phyloP scores from a whole-genome alignment of 2,888 invertebrate genomes.

The Synergus itoensis region DNA sequence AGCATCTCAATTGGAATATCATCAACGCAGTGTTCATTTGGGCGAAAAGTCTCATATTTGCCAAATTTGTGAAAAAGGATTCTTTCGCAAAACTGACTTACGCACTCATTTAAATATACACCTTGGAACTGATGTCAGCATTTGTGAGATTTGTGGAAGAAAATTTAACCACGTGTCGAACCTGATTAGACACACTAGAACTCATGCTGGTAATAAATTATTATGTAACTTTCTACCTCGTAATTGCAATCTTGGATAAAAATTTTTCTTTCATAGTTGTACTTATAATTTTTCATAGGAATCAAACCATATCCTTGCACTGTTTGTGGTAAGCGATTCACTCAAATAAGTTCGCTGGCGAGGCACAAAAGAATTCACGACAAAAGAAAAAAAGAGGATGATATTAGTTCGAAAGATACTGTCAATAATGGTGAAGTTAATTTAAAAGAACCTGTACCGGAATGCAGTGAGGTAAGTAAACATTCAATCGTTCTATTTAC shows the following conservation, averaged over 20 bases:
- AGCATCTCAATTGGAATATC: conserved; percentile 73
- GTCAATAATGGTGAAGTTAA: conserved; percentile 36
- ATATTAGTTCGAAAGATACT: conserved; percentile 22
- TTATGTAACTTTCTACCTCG: background rate
- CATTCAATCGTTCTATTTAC: background rate
- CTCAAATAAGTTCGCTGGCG: conserved; percentile 70
- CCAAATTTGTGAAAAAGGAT: conserved; percentile 73
- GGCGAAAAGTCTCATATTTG: conserved; percentile 73
- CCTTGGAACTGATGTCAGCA: conserved; percentile 74
- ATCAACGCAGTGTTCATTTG: conserved; percentile 70
- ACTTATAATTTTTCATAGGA: conserved; percentile 58
- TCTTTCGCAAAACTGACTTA: conserved; percentile 74
- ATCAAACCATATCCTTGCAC: conserved; percentile 74
- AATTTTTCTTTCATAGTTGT: background rate
- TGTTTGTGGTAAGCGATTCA: conserved; percentile 72
- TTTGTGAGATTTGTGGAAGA: conserved; percentile 76
- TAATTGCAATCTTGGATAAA: background rate
- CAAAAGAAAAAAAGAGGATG: conserved; percentile 50
- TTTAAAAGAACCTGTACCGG: conserved; percentile 43
- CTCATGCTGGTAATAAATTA: conserved; percentile 73
- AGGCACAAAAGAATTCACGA: conserved; percentile 70
- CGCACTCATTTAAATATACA: conserved; percentile 77
- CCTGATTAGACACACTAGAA: conserved; percentile 74
- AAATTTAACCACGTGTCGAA: conserved; percentile 77
- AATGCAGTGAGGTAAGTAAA: conserved; percentile 55